Conservation (phyloP, 2,888 invertebrate genomes). For the Electrophaes corylata region DNA sequence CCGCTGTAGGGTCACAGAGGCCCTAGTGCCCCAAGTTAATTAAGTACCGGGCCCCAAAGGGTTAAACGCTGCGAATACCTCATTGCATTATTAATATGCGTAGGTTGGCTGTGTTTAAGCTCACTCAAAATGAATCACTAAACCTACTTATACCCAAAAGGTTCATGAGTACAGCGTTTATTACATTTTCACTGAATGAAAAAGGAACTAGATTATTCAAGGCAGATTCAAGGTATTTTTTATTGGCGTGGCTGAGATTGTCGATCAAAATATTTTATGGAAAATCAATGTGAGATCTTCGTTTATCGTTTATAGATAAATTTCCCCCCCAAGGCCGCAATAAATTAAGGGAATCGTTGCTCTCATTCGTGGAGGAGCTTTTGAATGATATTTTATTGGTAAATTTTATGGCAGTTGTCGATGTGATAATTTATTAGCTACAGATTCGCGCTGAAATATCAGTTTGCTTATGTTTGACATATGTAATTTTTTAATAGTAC, state of each 20-base stretch:
- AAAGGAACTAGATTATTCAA: conserved; percentile 11
- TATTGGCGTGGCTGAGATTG: conserved; percentile 9
- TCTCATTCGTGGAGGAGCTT: conserved; percentile 25
- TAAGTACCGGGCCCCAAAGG: conserved; percentile 53
- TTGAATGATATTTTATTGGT: conserved; percentile 26
- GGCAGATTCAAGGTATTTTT: conserved; percentile 8
- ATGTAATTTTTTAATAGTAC: not conserved
- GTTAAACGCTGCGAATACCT: conserved; percentile 51
- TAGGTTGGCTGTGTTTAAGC: conserved; percentile 19
- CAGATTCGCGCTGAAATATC: conserved; percentile 1
- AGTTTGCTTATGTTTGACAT: not conserved
- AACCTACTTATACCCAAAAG: conserved; percentile 11
- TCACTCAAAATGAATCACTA: conserved; percentile 22
- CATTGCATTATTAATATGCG: conserved; percentile 59
- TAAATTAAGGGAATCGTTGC: conserved; percentile 31
- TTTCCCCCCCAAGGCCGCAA: conserved; percentile 15
- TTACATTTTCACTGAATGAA: not conserved
- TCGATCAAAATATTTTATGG: conserved; percentile 30
- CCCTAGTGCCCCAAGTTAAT: conserved; percentile 50
- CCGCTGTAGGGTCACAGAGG: conserved; percentile 45
- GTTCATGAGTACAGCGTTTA: not conserved
- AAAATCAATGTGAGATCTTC: conserved; percentile 28
- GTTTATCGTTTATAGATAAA: conserved; percentile 29
- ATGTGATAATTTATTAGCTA: conserved; percentile 6
- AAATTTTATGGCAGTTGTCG: conserved; percentile 23